A percentile compares a stretch with the other conserved stretches of the same genome.
Conservation (phyloP, 2,797 vertebrate genomes). For the Semaprochilodus insignis region DNA sequence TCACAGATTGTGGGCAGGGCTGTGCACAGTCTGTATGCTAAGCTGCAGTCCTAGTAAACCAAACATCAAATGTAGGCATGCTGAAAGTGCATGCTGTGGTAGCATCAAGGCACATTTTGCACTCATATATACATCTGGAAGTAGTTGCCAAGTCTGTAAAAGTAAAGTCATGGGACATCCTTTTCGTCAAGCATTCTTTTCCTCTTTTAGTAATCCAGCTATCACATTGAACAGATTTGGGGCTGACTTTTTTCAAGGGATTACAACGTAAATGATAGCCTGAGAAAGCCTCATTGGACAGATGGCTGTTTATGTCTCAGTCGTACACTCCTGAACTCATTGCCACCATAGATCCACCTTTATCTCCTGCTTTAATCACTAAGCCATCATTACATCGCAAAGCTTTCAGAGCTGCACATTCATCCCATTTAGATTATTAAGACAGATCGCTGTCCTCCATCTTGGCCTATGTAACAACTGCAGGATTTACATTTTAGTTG, state of each 20-base stretch:
- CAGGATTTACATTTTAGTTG: constrained; percentile 10
- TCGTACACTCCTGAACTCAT: constrained; percentile 18
- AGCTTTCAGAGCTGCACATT: constrained; percentile 23
- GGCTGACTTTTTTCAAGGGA: neutral
- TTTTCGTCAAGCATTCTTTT: neutral
- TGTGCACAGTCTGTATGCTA: no score
- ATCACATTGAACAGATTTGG: constrained; percentile 1
- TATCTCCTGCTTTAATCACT: constrained; percentile 24
- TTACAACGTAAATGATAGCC: neutral
- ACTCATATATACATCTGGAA: no score
- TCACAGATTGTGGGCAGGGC: no score
- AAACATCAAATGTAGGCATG: no score
- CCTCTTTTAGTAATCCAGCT: neutral
- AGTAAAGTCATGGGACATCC: no score
- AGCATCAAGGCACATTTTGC: no score
- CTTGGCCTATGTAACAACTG: neutral
- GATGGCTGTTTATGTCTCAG: constrained; percentile 21
- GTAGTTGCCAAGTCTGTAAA: no score
- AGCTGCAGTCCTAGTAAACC: no score
- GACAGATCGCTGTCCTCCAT: neutral
- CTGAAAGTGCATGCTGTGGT: no score
- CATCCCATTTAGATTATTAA: constrained; percentile 14
- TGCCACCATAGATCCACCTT: constrained; percentile 19
- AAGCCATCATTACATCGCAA: constrained; percentile 20
- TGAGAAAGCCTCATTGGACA: constrained; percentile 15